Conservation (phyloP, 2,888 invertebrate genomes). For the Gonocerus acuteangulatus region DNA sequence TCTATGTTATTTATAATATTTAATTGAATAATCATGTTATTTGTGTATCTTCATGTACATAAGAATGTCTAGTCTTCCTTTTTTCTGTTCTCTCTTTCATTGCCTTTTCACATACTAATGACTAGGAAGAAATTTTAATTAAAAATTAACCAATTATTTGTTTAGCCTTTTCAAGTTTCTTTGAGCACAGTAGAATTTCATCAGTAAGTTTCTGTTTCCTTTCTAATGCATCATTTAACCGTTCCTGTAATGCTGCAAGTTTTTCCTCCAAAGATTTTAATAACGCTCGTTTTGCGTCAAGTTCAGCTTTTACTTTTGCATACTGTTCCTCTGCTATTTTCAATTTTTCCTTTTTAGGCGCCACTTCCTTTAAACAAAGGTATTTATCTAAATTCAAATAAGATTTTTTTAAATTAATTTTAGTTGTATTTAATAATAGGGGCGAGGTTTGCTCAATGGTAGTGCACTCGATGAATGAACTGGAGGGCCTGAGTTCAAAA, state of each 20-base stretch:
- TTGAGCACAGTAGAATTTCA: conserved; percentile 70
- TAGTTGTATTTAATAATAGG: no score
- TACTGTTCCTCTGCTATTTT: conserved; percentile 73
- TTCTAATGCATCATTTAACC: conserved; percentile 56
- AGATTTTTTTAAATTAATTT: not conserved
- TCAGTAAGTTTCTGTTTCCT: conserved; percentile 60
- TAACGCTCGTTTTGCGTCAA: conserved; percentile 73
- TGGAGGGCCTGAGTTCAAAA: no score
- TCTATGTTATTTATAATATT: no score
- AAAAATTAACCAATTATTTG: conserved; percentile 60
- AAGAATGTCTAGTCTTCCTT: no score
- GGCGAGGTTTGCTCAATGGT: no score
- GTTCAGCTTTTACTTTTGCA: conserved; percentile 70
- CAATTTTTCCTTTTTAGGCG: conserved; percentile 76
- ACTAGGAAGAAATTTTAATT: no score
- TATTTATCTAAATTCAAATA: no score
- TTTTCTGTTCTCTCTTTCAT: no score
- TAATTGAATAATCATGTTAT: no score
- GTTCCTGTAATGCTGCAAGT: conserved; percentile 61
- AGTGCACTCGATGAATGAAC: no score
- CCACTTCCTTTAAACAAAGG: conserved; percentile 54
- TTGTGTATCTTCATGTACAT: no score
- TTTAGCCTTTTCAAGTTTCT: conserved; percentile 79
- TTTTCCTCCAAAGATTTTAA: conserved; percentile 68
- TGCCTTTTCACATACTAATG: no score